Evolutionary conservation across 2,113 vertebrate genomes (phyloP).

Genomic region (Pelmatolapia mariae): DNA sequence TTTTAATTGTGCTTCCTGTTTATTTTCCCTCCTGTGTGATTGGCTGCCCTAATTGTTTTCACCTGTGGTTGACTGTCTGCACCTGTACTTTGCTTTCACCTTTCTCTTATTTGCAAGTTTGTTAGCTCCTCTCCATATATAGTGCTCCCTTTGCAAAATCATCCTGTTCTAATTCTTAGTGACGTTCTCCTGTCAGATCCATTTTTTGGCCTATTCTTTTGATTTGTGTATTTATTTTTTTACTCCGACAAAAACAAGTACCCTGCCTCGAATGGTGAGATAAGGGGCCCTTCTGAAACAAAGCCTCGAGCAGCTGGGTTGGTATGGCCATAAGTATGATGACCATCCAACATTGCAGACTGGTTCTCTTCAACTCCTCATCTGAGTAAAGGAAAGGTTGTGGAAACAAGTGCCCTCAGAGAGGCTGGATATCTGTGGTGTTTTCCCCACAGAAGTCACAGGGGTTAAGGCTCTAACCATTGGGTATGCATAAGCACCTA

Average conservation of each 20-base stretch:
- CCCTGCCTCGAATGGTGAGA: neutral
- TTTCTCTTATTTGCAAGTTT: neutral
- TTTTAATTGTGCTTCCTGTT: neutral
- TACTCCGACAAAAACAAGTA: fast-evolving
- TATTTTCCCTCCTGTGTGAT: neutral
- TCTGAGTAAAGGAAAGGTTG: neutral
- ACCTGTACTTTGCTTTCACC: neutral
- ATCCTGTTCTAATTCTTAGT: neutral
- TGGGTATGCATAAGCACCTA: neutral
- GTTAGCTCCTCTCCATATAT: neutral
- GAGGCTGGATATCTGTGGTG: neutral
- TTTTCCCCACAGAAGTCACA: neutral
- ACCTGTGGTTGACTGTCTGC: neutral
- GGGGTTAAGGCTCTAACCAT: neutral
- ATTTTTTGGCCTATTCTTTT: neutral
- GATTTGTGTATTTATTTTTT: neutral
- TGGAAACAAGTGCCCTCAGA: neutral
- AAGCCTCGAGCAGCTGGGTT: neutral
- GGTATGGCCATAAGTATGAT: neutral
- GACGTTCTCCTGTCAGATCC: neutral
- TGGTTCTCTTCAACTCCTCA: neutral
- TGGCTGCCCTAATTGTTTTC: neutral
- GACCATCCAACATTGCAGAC: neutral
- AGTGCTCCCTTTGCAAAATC: neutral
- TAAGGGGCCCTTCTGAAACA: fast-evolving